A percentile compares a stretch with the other conserved stretches of the same genome.
Evolutionary conservation across 2,888 invertebrate species (phyloP).

Genomic region (Nemapogon koenigi): DNA sequence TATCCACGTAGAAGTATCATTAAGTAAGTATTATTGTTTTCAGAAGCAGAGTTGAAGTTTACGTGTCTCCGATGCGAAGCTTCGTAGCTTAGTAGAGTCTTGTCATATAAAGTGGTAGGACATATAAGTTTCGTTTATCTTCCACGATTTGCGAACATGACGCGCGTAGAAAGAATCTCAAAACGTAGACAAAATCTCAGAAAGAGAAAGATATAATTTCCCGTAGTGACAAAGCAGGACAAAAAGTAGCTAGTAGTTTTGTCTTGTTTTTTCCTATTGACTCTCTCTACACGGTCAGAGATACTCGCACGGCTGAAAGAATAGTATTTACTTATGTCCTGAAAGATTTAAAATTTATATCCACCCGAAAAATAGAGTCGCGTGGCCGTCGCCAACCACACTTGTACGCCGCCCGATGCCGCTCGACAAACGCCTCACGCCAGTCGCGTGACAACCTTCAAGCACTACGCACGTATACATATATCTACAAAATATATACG

Average conservation of each 20-base stretch:
- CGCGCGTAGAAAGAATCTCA: no score
- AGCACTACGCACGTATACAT: constrained; percentile 23
- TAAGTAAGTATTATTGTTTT: no score
- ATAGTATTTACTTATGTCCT: background rate
- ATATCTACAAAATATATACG: background rate
- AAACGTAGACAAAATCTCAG: no score
- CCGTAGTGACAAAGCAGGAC: background rate
- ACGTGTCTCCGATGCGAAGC: no score
- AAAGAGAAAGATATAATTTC: no score
- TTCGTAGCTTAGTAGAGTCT: no score
- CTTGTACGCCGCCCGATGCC: constrained; percentile 15
- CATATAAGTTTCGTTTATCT: no score
- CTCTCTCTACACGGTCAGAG: background rate
- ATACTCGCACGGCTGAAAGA: background rate
- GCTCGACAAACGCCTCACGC: constrained; percentile 19
- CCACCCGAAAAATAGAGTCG: constrained; percentile 10
- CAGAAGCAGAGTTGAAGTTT: no score
- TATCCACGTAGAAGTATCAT: no score
- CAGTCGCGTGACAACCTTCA: constrained; percentile 48
- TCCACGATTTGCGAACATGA: no score
- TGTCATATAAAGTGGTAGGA: no score
- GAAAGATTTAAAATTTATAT: constrained; percentile 1
- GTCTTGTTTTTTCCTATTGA: background rate
- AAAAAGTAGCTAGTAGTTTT: background rate
- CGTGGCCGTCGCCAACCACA: constrained; percentile 8